Base-by-base conservation (phyloP, 2,888 invertebrate species). In the Leucophenga montana region DNA sequence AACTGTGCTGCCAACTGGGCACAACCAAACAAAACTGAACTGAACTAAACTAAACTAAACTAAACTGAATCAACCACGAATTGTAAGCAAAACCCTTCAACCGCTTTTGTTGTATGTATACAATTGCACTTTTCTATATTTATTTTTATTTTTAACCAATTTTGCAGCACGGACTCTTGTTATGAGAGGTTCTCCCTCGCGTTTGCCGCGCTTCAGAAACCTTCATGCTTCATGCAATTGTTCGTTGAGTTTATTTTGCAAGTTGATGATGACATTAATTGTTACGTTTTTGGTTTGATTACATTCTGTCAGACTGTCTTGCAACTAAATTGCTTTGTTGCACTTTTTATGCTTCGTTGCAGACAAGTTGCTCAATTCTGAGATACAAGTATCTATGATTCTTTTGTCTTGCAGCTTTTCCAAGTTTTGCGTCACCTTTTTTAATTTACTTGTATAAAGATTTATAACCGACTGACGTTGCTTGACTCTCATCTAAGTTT, bases 211-310 rank as follows among this genome's bases (percentile, higher is more conserved):
- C 71, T 71, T 71, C 78, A 77, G 31, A 18, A 73, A 80, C 77
- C 80, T 80, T 79, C 73, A 70, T n/a, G n/a, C 72, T 68, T 70
- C 62, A 70, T 59, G 70, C 67, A 70, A 73, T 53, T 57, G 68
- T 76, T 75, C 72, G 75, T 78, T 70, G 73, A 61, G 71, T 67
- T 70, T 68, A 69, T 74, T 61, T 77, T 73, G 70, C 73, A 74
- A 73, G 71, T 76, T 79, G 78, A 74, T 39, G 39, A 39, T 82
- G 84, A 74, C 83, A 83, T 83, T 83, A 85, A 83, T 83, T 83
- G 80, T 76, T 77, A 67, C 75, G 69, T 73, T 83, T 75, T 59
- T 14, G 48, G 20, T 46, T 66, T 69, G 18, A 39, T 39, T 67
- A 31, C 64, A 65, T 62, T 65, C 64, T 50, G 59, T 71, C 27